Evolutionary conservation across 2,888 invertebrate genomes (phyloP).

Genomic region (Pyrochroa serraticornis): DNA sequence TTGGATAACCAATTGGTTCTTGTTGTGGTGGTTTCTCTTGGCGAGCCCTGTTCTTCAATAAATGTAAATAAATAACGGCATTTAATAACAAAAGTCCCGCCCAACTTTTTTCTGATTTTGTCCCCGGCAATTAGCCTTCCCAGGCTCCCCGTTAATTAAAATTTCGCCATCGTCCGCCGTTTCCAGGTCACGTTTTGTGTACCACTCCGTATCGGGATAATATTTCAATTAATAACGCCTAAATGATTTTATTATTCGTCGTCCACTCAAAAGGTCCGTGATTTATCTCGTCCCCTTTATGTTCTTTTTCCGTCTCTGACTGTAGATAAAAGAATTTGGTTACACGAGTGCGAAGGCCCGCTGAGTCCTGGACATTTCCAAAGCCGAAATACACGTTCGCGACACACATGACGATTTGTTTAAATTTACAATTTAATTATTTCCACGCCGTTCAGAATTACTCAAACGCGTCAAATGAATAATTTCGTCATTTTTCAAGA

Average conservation of each 20-base stretch:
- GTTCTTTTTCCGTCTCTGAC: slow-evolving; percentile 2
- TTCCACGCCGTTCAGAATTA: slow-evolving; percentile 15
- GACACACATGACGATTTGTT: slow-evolving; percentile 25
- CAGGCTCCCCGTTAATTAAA: slow-evolving; percentile 31
- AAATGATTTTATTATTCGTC: slow-evolving; percentile 30
- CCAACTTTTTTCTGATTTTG: slow-evolving; percentile 23
- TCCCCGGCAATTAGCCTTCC: slow-evolving; percentile 12
- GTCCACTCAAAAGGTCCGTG: not conserved
- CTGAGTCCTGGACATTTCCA: slow-evolving; percentile 20
- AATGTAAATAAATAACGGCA: slow-evolving; percentile 22
- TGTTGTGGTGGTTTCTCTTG: too few species aligned
- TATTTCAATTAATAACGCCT: slow-evolving; percentile 34
- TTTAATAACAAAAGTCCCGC: slow-evolving; percentile 19
- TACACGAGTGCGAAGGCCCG: slow-evolving; percentile 24
- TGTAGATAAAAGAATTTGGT: slow-evolving; percentile 13
- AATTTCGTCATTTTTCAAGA: slow-evolving; percentile 28
- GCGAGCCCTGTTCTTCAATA: not conserved
- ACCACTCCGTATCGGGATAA: slow-evolving; percentile 24
- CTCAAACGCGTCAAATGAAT: slow-evolving; percentile 15
- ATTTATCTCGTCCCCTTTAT: slow-evolving; percentile 6
- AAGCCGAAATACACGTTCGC: slow-evolving; percentile 18
- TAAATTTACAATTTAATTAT: slow-evolving; percentile 30
- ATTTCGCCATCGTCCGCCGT: slow-evolving; percentile 23
- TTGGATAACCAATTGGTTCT: too few species aligned
- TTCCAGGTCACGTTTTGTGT: slow-evolving; percentile 29